A percentile compares a stretch with the other conserved stretches of the same genome.
Evolutionary conservation across 2,888 invertebrate genomes (phyloP).

Genomic region (Carpatolechia fugitivella): DNA sequence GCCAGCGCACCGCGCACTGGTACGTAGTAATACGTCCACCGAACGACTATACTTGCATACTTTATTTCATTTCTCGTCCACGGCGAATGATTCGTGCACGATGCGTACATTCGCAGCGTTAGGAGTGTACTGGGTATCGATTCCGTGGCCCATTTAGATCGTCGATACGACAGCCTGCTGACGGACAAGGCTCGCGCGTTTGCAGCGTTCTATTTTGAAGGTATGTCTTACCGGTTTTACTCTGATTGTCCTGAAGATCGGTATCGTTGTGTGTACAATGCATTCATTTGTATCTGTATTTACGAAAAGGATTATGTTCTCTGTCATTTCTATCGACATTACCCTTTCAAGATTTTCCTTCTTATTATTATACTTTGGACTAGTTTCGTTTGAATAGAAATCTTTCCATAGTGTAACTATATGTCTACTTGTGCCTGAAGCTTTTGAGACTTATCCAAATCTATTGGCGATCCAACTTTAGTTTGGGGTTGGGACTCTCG

Average conservation of each 20-base stretch:
- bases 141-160: slow-evolving; percentile 72
- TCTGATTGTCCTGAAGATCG: slow-evolving; percentile 43
- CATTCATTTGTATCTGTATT: not conserved
- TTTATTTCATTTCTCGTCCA: slow-evolving; percentile 64
- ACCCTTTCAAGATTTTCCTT: not conserved
- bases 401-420: not conserved
- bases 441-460: slow-evolving; percentile 1
- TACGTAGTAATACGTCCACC: not conserved
- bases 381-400: not conserved
- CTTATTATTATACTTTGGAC: not conserved
- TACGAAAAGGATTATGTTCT: not conserved
- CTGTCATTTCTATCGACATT: not conserved
- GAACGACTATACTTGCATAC: slow-evolving; percentile 56
- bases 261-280: slow-evolving; percentile 4
- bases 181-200: slow-evolving; percentile 59
- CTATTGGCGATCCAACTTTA: not conserved
- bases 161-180: slow-evolving; percentile 60
- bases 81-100: slow-evolving; percentile 58
- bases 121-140: slow-evolving; percentile 57
- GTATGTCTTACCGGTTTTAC: slow-evolving; percentile 47
- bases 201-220: slow-evolving; percentile 50
- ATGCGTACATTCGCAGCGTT: slow-evolving; percentile 54
- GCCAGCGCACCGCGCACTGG: slow-evolving; percentile 21
- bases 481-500: not conserved
- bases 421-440: not conserved